Base-by-base conservation (phyloP, 1,140 invertebrate species). In the Acromyrmex charruanus region DNA sequence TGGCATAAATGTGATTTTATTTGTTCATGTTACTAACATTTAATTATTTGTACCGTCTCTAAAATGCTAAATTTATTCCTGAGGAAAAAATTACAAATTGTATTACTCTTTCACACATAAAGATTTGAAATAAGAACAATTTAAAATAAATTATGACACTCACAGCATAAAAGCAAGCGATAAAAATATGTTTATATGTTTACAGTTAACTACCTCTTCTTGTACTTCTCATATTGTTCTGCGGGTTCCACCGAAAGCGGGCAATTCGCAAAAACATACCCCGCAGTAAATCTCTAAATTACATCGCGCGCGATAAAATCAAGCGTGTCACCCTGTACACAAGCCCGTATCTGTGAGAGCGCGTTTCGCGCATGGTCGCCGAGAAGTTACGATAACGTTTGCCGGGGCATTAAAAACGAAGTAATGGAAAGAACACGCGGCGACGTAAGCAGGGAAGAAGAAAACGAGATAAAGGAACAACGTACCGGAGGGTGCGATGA, bases 351-450 rank as follows among this genome's bases (percentile, higher is more conserved):
- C n/a, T 55, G n/a, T 44, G 49, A 18, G 28, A 4, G 18, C 16
- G 25, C 66, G 35, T 72, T 87, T 71, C 79, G 25, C 53, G 59
- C 59, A 58, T 85, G 80, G 68, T 89, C 61, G 55, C 39, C 63
- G 25, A 39, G 3, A 69, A 88, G 84, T 90, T 90, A 90, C 75
- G 89, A 90, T 88, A 90, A 86, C 71, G 86, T 90, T 90, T 90
- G 89, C 69, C 65, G 31, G 25, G 65, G 28, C 51, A 58, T 35
- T 80, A 69, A 69, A 74, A 82, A 87, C 53, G 31, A 68, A 66
- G 44, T 39, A 49, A 44, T 10, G 58, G 44, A 44, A 80, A 77
- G 63, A 87, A 68, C 39, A 63, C 59, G 72, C 66, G 77, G n/a
- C 44, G 71, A 66, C 59, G 51, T 49, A 39, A 72, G 51, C 49